Conservation (phyloP, 2,888 invertebrate species). For the Mesorhabditis spiculigera region DNA sequence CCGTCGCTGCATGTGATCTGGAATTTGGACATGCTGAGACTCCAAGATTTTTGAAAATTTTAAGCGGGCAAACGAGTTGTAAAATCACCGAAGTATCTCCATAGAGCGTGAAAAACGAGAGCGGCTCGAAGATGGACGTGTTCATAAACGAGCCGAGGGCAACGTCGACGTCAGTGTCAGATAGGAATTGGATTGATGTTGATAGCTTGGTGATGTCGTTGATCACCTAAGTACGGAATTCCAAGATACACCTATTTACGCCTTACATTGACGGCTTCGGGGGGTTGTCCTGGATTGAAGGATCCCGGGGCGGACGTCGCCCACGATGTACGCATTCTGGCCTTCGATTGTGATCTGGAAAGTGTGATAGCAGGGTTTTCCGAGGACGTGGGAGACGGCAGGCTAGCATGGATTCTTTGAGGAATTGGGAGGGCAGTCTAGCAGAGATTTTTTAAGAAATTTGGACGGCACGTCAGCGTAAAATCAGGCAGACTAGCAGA, state of each 20-base stretch:
- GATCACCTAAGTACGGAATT: background rate
- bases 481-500: no score
- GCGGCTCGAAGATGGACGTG: background rate
- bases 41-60: no score
- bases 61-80: no score
- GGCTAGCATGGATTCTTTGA: no score
- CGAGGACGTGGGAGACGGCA: no score
- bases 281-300: conserved; percentile 2
- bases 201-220: conserved; percentile 2
- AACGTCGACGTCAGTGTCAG: background rate
- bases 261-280: background rate
- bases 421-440: no score
- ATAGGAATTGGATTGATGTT: background rate
- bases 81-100: background rate
- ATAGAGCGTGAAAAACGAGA: background rate
- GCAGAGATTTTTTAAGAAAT: no score
- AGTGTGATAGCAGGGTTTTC: no score
- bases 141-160: conserved; percentile 4
- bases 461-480: no score
- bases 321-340: conserved; percentile 9
- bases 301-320: conserved; percentile 13
- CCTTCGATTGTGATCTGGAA: conserved; percentile 10
- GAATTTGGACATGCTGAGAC: no score
- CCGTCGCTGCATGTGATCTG: background rate
- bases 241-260: background rate